Conservation (phyloP, 2,113 vertebrate species). For the Carollia perspicillata region DNA sequence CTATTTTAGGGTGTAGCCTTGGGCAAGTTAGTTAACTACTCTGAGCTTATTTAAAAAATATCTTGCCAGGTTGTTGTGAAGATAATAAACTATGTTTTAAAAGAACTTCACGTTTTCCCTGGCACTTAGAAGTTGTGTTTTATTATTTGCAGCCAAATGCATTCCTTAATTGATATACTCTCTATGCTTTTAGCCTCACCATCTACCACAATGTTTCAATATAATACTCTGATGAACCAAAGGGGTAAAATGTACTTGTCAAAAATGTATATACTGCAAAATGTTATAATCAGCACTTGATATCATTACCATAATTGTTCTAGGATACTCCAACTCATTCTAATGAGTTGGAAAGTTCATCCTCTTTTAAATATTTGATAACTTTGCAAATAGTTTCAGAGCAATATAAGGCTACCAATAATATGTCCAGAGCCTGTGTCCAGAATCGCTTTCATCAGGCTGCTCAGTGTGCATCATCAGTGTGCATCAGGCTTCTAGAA, state of each 20-base stretch:
- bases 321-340: neutral
- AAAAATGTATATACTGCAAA: neutral
- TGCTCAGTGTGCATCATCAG: neutral
- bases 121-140: neutral
- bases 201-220: neutral
- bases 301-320: neutral
- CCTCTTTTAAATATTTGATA: neutral
- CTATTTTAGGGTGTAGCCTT: constrained; percentile 20
- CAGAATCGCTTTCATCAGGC: neutral
- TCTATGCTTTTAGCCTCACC: neutral
- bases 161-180: constrained; percentile 23
- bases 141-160: neutral
- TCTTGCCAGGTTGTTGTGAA: neutral
- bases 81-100: constrained; percentile 29
- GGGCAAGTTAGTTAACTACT: constrained; percentile 10
- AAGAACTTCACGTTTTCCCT: neutral
- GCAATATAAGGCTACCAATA: neutral
- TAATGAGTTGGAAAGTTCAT: neutral
- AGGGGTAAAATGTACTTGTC: neutral
- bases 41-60: neutral
- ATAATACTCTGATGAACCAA: constrained; percentile 19
- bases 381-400: constrained; percentile 34
- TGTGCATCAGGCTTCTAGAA: neutral
- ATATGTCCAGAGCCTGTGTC: neutral
- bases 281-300: constrained; percentile 16